A percentile compares a stretch with the other conserved stretches of the same genome.
Evolutionary conservation across 2,113 vertebrate species (phyloP).

Genomic region (Bothrops jararaca): DNA sequence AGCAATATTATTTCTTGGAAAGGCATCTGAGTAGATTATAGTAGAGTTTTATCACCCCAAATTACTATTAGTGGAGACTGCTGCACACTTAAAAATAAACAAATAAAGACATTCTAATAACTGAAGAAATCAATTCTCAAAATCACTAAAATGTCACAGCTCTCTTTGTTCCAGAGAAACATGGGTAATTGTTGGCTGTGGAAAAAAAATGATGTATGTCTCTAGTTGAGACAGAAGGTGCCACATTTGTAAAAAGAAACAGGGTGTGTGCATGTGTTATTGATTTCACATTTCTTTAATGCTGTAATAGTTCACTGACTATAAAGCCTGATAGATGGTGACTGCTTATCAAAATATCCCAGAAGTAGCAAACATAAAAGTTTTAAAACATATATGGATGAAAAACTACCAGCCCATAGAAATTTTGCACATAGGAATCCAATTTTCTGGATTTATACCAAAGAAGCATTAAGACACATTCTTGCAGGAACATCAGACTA

Average conservation of each 20-base stretch:
- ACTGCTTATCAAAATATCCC: conserved; percentile 82
- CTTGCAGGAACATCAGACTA: conserved; percentile 70
- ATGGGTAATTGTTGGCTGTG: conserved; percentile 76
- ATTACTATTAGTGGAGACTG: conserved; percentile 63
- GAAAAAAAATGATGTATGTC: conserved; percentile 69
- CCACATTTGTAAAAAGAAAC: conserved; percentile 71
- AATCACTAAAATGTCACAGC: conserved; percentile 72
- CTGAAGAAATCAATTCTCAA: conserved; percentile 75
- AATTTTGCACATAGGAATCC: conserved; percentile 77
- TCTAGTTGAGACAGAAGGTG: conserved; percentile 65
- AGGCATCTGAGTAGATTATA: conserved; percentile 50
- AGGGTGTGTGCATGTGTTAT: conserved; percentile 72
- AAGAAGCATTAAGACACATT: conserved; percentile 72
- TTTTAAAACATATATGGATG: conserved; percentile 71
- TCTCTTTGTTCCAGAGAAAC: conserved; percentile 67
- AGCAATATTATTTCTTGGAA: conserved; percentile 48
- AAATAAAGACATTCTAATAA: conserved; percentile 72
- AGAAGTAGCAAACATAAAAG: conserved; percentile 77
- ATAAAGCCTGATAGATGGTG: conserved; percentile 79
- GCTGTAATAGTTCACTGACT: conserved; percentile 52
- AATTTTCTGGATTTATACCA: conserved; percentile 82
- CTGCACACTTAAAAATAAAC: conserved; percentile 68
- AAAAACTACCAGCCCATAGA: conserved; percentile 74
- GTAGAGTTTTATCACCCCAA: conserved; percentile 63
- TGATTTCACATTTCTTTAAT: conserved; percentile 83